These are phyloP conservation scores for Labroides dimidiatus DNA, from an alignment of 2,797 vertebrate species.

Conservation along the genomic window DNA sequence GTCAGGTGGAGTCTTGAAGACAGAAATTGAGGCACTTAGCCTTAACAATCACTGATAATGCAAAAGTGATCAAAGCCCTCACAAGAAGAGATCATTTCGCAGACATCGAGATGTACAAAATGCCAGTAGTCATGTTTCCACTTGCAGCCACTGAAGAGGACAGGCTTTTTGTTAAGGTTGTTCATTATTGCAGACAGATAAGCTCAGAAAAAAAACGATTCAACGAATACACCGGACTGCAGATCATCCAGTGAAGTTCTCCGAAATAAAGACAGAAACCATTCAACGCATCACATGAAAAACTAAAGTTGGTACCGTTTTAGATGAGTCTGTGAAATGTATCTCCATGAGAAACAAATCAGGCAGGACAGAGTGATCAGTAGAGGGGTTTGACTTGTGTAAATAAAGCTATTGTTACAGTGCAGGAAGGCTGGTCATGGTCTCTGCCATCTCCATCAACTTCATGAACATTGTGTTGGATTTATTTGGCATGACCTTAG, in stretches of 20 bases:
- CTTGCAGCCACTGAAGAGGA: constrained; percentile 8
- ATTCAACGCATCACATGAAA: constrained; percentile 30
- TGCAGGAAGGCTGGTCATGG: constrained; percentile 34
- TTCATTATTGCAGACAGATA: constrained; percentile 12
- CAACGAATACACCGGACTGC: neutral
- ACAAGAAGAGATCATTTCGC: constrained; percentile 6
- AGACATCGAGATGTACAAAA: constrained; percentile 7
- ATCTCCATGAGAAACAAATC: constrained; percentile 37
- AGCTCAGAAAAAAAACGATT: constrained; percentile 1
- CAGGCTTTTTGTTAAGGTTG: neutral
- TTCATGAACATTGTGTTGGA: constrained; percentile 37
- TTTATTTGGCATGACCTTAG: constrained; percentile 53
- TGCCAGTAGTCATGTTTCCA: constrained; percentile 1
- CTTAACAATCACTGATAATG: constrained; percentile 19
- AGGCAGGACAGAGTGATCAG: constrained; percentile 9
- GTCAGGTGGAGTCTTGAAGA: neutral
- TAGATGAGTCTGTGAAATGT: constrained; percentile 48
- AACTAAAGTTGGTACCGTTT: constrained; percentile 13
- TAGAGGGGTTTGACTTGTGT: constrained; percentile 28
- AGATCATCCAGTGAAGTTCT: constrained; percentile 16
- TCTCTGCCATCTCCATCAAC: constrained; percentile 36
- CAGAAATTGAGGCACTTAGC: neutral
- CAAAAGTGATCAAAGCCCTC: constrained; percentile 2
- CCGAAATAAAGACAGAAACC: constrained; percentile 19
- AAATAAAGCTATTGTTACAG: constrained; percentile 58